Base-by-base conservation (phyloP, 2,888 invertebrate species). In the Ophion ventricosus region DNA sequence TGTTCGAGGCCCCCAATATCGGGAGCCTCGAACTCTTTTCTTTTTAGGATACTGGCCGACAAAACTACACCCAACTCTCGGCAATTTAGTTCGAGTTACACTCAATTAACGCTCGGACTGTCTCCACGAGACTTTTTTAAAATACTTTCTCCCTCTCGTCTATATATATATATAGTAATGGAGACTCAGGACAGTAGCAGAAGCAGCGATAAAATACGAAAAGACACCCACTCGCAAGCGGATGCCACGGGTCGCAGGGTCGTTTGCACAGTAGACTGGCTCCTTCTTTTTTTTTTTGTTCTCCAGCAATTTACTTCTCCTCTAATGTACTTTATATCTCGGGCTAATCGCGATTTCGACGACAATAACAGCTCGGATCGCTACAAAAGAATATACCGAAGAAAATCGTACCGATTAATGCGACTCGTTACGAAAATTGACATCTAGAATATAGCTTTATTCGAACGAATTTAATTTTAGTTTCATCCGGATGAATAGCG, bases 161-260 rank as follows among this genome's bases (percentile, higher is more conserved):
- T 49, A 56, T 75, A 64, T 26, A 49, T 14, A 49, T 14, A 25
- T 23, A 73, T 25, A 25, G 23, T 59, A 49, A 40, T 66, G 57
- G 56, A 75, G 49, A 43, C 29, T 56, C 43, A 72, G 73, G 78
- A 14, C 70, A 49, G 72, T 66, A 66, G 26, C 59, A 25, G 26
- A 29, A 40, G 54, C 73, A 43, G 56, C 40, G 73, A 82, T 69
- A 69, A 82, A 78, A 74, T 67, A 69, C 78, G 73, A 78, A 82
- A 74, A 78, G 80, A 87, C 90, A 88, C 89, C 89, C 86, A 88
- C 89, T 83, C 87, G 83, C 86, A 72, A 88, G 86, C 90, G 90
- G 88, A 90, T 89, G 90, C 77, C 69, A 82, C 84, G 88, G 87
- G 88, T 90, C 88, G 87, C 88, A 87, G 88, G 90, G 90, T 90